Evolutionary conservation across 2,113 vertebrate species (phyloP).

Genomic region (Phyllopteryx taeniolatus): DNA sequence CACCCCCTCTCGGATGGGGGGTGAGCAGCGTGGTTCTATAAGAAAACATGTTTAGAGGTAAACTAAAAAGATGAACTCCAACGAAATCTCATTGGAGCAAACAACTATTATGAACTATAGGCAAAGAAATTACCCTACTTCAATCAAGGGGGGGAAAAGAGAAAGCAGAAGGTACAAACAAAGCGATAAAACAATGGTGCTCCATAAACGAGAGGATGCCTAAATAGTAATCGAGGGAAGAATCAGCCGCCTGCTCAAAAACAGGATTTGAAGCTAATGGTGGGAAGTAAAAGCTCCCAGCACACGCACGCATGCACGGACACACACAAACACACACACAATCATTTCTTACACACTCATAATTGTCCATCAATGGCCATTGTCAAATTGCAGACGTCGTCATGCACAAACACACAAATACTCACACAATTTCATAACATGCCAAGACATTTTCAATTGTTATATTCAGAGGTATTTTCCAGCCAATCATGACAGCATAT

Average conservation of each 20-base stretch:
- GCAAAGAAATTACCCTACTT: constrained; percentile 43
- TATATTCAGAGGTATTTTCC: constrained; percentile 67
- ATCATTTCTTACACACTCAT: constrained; percentile 35
- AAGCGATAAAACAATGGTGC: constrained; percentile 69
- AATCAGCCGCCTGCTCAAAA: constrained; percentile 91
- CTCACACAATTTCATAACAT: constrained; percentile 45
- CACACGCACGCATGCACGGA: constrained; percentile 32
- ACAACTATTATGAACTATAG: constrained; percentile 12
- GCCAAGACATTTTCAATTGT: constrained; percentile 74
- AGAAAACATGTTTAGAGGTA: not conserved
- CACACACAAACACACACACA: constrained; percentile 66
- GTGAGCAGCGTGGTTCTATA: not conserved
- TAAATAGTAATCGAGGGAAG: constrained; percentile 94
- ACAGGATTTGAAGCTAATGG: constrained; percentile 89
- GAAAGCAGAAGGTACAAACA: constrained; percentile 47
- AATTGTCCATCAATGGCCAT: constrained; percentile 25
- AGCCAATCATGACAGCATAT: constrained; percentile 62
- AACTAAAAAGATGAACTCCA: not conserved
- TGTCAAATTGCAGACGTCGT: constrained; percentile 16
- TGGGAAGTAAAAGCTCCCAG: constrained; percentile 84
- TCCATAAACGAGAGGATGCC: constrained; percentile 73
- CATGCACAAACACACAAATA: constrained; percentile 15
- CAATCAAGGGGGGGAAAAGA: constrained; percentile 41
- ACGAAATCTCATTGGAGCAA: constrained; percentile 54
- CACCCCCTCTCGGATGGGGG: constrained; percentile 10